phyloP scores from a whole-genome alignment of 2,888 invertebrate genomes.

The Troglohyphantes excavatus region DNA sequence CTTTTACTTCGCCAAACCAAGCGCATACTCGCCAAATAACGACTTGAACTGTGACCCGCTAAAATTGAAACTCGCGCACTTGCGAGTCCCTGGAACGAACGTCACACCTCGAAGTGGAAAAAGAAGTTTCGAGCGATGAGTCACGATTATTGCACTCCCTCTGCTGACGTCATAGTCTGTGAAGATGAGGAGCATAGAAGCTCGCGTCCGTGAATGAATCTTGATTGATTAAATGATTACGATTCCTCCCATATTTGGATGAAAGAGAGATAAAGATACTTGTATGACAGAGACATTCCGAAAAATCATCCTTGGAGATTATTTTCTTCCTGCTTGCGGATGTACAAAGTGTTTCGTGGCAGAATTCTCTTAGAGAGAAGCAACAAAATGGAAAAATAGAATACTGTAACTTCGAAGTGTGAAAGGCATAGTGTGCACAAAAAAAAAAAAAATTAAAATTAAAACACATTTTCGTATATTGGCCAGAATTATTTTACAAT shows the following conservation, averaged over 20 bases:
- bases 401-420: too few species aligned
- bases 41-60: neutral
- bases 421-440: too few species aligned
- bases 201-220: neutral
- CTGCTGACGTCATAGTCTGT: neutral
- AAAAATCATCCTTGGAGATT: neutral
- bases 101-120: neutral
- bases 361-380: too few species aligned
- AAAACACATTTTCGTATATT: too few species aligned
- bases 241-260: neutral
- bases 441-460: too few species aligned
- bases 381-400: too few species aligned
- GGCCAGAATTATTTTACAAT: too few species aligned
- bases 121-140: constrained; percentile 31
- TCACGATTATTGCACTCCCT: constrained; percentile 23
- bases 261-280: neutral
- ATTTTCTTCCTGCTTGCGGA: neutral
- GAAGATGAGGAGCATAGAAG: neutral
- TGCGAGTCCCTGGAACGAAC: neutral
- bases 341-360: too few species aligned
- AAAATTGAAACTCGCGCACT: constrained; percentile 13
- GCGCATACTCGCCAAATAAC: neutral
- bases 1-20: too few species aligned
- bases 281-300: neutral
- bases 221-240: constrained; percentile 3